These are phyloP conservation scores for Nasonia oneida DNA, from an alignment of 2,888 invertebrate genomes.

Conservation along the genomic window DNA sequence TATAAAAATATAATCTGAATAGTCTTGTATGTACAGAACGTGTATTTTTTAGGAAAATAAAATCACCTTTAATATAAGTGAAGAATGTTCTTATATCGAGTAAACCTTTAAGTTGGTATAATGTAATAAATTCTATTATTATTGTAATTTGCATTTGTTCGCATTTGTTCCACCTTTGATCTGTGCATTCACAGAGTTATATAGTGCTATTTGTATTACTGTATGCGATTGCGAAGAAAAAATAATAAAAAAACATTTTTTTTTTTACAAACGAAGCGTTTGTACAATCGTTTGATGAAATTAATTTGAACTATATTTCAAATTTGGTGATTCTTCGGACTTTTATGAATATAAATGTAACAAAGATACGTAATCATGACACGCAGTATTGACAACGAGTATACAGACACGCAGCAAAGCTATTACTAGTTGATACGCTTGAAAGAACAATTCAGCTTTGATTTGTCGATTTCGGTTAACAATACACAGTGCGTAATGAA, in stretches of 20 bases:
- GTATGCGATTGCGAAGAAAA: not conserved
- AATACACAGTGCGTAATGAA: not conserved
- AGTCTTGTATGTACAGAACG: slow-evolving; percentile 56
- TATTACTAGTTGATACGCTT: not conserved
- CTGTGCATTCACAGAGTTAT: not conserved
- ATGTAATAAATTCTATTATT: not conserved
- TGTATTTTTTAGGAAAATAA: slow-evolving; percentile 59
- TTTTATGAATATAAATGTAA: not conserved
- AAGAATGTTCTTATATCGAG: not conserved
- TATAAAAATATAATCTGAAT: slow-evolving; percentile 47
- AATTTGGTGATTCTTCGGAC: not conserved
- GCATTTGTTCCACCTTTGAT: not conserved
- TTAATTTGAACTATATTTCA: no score
- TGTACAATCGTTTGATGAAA: no score
- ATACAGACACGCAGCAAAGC: not conserved
- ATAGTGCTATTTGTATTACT: not conserved
- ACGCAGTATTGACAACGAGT: not conserved
- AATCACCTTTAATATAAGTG: slow-evolving; percentile 45
- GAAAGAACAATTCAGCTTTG: not conserved
- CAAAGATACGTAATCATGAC: not conserved
- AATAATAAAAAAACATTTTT: not conserved
- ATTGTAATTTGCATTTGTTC: slow-evolving; percentile 1
- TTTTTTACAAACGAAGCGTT: not conserved
- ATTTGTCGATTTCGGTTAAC: not conserved
- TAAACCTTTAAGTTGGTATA: not conserved